Evolutionary conservation across 92 coral and sea anemone genomes (phyloP).

Genomic region (Phenganax stokvisi): DNA sequence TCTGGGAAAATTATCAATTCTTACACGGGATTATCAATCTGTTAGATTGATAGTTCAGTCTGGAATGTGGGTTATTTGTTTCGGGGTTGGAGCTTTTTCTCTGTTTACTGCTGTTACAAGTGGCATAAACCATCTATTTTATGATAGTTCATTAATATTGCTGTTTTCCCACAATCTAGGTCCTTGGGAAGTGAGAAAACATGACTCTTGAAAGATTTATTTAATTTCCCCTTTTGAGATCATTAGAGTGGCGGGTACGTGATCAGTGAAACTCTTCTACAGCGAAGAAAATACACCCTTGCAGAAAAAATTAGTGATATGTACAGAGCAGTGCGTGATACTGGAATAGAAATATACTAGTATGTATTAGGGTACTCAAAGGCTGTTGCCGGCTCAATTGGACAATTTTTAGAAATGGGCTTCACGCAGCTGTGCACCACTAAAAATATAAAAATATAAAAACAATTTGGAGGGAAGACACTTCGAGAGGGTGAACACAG

Average conservation of each 20-base stretch:
- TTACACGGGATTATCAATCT: too few species aligned
- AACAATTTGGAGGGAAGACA: too few species aligned
- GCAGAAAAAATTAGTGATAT: neutral
- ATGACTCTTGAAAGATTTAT: slow-evolving; percentile 3
- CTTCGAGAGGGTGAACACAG: too few species aligned
- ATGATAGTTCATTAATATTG: too few species aligned
- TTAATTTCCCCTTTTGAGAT: neutral
- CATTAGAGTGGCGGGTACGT: neutral
- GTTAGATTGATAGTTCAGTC: too few species aligned
- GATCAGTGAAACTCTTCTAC: neutral
- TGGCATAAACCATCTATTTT: too few species aligned
- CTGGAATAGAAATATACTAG: neutral
- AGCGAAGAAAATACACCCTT: neutral
- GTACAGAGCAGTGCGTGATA: slow-evolving; percentile 14
- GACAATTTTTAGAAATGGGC: slow-evolving; percentile 1
- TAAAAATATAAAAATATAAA: too few species aligned
- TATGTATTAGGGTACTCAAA: neutral
- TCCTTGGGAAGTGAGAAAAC: slow-evolving; percentile 36
- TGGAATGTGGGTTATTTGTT: too few species aligned
- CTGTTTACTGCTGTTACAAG: neutral
- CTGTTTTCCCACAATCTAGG: neutral
- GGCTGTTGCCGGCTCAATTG: neutral
- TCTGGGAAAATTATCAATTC: neutral
- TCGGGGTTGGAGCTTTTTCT: neutral
- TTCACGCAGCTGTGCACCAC: too few species aligned